These are phyloP conservation scores for Gyrodactylus bullatarudis DNA, from an alignment of 1,140 invertebrate species.

Conservation along the genomic window DNA sequence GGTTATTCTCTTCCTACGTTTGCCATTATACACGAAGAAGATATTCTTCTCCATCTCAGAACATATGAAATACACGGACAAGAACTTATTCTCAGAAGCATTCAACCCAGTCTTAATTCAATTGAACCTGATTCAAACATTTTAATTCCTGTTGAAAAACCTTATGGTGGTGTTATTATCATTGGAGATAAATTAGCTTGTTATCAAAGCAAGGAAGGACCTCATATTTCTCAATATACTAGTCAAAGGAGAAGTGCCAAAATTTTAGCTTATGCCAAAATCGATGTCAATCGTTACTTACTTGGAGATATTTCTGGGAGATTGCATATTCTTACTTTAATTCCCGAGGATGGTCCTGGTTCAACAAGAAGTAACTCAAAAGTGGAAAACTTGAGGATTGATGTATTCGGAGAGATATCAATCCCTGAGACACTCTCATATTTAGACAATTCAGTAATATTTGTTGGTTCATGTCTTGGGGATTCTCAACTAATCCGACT, in stretches of 20 bases:
- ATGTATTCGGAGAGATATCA: conserved; percentile 27
- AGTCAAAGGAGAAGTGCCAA: conserved; percentile 18
- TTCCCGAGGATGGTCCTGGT: conserved; percentile 32
- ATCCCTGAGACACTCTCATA: conserved; percentile 96
- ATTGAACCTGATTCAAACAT: not conserved
- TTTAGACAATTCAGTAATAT: conserved; percentile 84
- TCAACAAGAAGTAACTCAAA: not conserved
- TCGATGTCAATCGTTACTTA: conserved; percentile 60
- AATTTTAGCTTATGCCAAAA: conserved; percentile 68
- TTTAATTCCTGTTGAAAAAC: conserved; percentile 36
- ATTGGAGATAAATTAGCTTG: conserved; percentile 86
- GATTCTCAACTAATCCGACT: conserved; percentile 66
- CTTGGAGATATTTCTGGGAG: conserved; percentile 71
- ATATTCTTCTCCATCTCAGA: not conserved
- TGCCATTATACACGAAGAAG: not conserved
- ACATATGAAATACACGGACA: conserved; percentile 6
- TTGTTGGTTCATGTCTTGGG: conserved; percentile 68
- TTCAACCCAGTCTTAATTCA: conserved; percentile 18
- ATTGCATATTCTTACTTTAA: conserved; percentile 74
- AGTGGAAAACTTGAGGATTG: not conserved
- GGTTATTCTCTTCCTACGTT: conserved; percentile 20
- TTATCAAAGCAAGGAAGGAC: conserved; percentile 56
- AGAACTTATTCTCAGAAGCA: conserved; percentile 3
- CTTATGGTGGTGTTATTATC: conserved; percentile 63
- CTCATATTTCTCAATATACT: conserved; percentile 7